Base-by-base conservation (phyloP, 1,140 invertebrate species). In the Coboldia fuscipes region DNA sequence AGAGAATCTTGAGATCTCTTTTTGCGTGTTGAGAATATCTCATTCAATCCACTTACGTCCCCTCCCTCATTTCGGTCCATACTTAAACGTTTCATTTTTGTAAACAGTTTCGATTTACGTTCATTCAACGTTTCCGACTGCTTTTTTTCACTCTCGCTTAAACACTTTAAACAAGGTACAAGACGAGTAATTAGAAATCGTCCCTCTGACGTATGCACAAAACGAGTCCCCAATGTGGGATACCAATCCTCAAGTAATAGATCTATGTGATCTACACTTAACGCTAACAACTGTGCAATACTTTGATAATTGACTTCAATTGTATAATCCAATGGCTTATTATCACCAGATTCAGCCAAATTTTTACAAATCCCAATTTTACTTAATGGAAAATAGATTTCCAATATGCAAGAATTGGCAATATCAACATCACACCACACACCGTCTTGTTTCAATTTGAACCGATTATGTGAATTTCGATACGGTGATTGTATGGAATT, bases 231-330 rank as follows among this genome's bases (percentile, higher is more conserved):
- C 29, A 92, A 60, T 1, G 85, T 85, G 1, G 90, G 90, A 60
- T 93, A 97, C 93, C 94, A 98, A 56, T 98, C 94, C 56, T 98
- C 94, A 0, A 98, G 57, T 16, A 99, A 57, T 33, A 90, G 78
- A 53, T 99, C 94, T 43, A 98, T 85, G 50, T 97, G 89, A 53
- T 96, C 89, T 1, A 96, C 85, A n/a, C 88, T 70, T 13, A 93
- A 56, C 0, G 90, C 81, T 29, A 97, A 50, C 12, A 98, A 52
- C 47, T 88, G 82, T 1, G 90, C 75, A 35, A 85, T 68, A 41
- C 72, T 57, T 78, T 75, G 26, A 73, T 65, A 37, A 68, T 75
- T 29, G 68, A 82, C 47, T 79, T 78, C 30, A 77, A 51, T 16
- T 35, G 7, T 24, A 24, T 8, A 8, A 8, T 24, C 23, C 23